Base-by-base conservation (phyloP, 1,140 invertebrate species). In the Drosophila lacteicornis region DNA sequence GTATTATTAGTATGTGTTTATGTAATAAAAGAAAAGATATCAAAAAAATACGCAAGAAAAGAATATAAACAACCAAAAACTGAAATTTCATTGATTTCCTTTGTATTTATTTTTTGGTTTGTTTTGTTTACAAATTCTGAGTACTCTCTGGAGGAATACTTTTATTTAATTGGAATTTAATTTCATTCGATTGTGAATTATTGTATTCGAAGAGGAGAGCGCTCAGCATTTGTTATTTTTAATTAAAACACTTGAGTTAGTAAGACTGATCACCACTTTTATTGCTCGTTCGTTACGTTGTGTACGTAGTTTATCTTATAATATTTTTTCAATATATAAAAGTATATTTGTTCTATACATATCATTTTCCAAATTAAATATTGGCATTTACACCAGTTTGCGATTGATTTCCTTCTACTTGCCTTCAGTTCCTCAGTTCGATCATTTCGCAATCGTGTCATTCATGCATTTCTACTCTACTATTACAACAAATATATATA, bases 1-100 rank as follows among this genome's bases (percentile, higher is more conserved):
- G 75, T 85, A 88, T 90, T 84, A 79, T 90, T 88, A 88, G 78
- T 90, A 80, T 87, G 85, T 90, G 78, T 88, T 80, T 85, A 77
- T 77, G 69, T 83, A 83, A 67, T 46, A 82, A 70, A 11, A 17
- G 17, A 43, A 58, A 73, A 66, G 36, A 38, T 67, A 49, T 68
- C 36, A 61, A 68, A 78, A 61, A 61, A 57, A 56, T 53, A 66
- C 17, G 42, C 55, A 57, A 73, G 40, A 70, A 70, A 55, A 55
- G 33, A 55, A 59, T 49, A 49, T 42, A 46, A 68, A 66, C 42
- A 66, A 55, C 17, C 45, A 69, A 76, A 66, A 81, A 62, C 65
- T 71, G 51, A 79, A 79, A 69, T 75, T 63, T 46, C 60, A 66
- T 80, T 80, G 33, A 49, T 71, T 68, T 78, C 22, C 15, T 45